Base-by-base conservation (phyloP, 2,797 vertebrate species). In the Alexandromys oeconomus region DNA sequence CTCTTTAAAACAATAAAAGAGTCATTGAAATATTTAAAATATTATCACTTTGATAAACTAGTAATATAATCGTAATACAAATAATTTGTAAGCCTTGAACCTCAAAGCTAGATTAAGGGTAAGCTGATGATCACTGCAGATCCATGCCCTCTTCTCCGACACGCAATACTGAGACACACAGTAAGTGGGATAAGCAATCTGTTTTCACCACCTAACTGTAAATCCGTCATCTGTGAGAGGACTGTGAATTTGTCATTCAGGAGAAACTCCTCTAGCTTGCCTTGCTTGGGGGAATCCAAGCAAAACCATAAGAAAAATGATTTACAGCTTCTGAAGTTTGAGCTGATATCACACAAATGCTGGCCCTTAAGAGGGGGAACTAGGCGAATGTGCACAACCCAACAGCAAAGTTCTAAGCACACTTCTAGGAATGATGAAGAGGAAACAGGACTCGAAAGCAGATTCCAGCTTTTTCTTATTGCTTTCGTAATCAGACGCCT, bases 261-360 rank as follows among this genome's bases (percentile, higher is more conserved):
- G 85, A 88, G 94, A 96, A 96, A 97, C 87, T 96, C 92, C 71
- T 96, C 90, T 95, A 3, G 0, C 65, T 86, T 46, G 48, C 93
- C 95, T 76, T 87, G 57, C 92, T 87, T 87, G 69, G 65, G 57
- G 81, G 48, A 88, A 79, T 97, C 96, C 97, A 97, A 97, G 96
- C 94, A 96, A 96, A 96, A 92, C 93, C 95, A 78, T n/a, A 69
- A 46, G 74, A 69, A 87, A 94, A 90, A 93, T 93, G 95, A 97
- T 96, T 97, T 92, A 88, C 63, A 91, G 48, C 96, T 76, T 93
- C 78, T 46, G 46, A 81, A 76, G 0, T 3, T n/a, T 89, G 91
- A 94, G 93, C 86, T 89, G 86, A 76, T 92, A 40, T 25, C 89
- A 4, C 4, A 61, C 17, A 48, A 85, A 94, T 74, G 48, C 78